Conservation (phyloP, 2,113 vertebrate species). For the Sinocyclocheilus grahami region DNA sequence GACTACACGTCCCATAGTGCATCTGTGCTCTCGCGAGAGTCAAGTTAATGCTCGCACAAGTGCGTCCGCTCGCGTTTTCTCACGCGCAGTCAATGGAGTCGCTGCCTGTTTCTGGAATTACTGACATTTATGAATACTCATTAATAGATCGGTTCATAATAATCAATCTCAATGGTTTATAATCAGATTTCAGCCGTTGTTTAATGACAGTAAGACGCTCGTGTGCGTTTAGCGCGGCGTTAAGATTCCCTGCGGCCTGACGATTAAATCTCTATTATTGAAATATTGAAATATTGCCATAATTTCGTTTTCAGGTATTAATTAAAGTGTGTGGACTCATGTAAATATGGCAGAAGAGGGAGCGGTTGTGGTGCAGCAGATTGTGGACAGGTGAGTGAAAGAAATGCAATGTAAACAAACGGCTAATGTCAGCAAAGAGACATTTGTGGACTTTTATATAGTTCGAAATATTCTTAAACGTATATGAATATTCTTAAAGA, state of each 20-base stretch:
- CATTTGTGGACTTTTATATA: background rate
- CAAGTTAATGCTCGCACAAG: constrained; percentile 8
- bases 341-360: constrained; percentile 71
- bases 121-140: constrained; percentile 31
- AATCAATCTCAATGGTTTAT: background rate
- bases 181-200: background rate
- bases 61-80: constrained; percentile 59
- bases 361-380: constrained; percentile 73
- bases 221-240: background rate
- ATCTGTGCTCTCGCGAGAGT: background rate
- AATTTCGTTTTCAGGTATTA: background rate
- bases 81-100: constrained; percentile 70
- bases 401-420: constrained; percentile 33
- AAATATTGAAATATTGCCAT: background rate
- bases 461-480: background rate
- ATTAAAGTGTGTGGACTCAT: background rate
- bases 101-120: constrained; percentile 32
- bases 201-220: background rate
- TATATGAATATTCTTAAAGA: background rate
- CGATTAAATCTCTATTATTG: background rate
- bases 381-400: constrained; percentile 78
- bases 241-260: constrained; percentile 22
- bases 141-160: background rate
- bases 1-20: constrained; percentile 75
- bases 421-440: constrained; percentile 35